Conservation (phyloP, 2,113 vertebrate species). For the Hemichromis elongatus region DNA sequence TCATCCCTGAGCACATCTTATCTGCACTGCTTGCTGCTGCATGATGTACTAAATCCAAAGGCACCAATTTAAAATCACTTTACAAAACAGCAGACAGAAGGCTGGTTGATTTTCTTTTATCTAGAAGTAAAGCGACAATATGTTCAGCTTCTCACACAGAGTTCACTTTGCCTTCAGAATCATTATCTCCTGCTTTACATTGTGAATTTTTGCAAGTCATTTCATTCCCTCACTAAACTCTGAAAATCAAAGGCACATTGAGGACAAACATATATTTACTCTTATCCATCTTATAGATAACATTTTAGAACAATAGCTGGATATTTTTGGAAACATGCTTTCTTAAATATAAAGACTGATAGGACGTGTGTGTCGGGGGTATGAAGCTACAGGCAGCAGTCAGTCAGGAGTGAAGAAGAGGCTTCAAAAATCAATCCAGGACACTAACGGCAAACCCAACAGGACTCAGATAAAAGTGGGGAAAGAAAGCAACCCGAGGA, state of each 20-base stretch:
- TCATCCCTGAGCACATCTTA: not conserved
- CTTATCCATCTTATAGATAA: not conserved
- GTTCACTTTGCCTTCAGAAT: not conserved
- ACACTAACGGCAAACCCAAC: not conserved
- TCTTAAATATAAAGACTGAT: not conserved
- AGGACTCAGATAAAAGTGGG: not conserved
- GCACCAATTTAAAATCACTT: not conserved
- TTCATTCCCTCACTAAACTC: not conserved
- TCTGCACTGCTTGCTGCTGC: not conserved
- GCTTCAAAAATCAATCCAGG: slow-evolving; percentile 10
- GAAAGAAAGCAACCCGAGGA: not conserved
- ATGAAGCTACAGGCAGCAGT: not conserved
- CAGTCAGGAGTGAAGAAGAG: not conserved
- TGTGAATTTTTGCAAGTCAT: not conserved
- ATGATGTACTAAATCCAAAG: not conserved
- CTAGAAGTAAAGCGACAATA: not conserved
- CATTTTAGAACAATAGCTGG: not conserved
- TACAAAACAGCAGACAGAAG: not conserved
- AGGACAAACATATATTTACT: not conserved
- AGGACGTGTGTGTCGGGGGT: not conserved
- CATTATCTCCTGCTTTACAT: not conserved
- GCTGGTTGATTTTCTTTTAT: not conserved
- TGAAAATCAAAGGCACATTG: not conserved
- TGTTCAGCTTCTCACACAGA: not conserved
- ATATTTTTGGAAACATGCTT: not conserved